These are phyloP conservation scores for Salticus scenicus DNA, from an alignment of 2,888 invertebrate genomes.

Conservation along the genomic window DNA sequence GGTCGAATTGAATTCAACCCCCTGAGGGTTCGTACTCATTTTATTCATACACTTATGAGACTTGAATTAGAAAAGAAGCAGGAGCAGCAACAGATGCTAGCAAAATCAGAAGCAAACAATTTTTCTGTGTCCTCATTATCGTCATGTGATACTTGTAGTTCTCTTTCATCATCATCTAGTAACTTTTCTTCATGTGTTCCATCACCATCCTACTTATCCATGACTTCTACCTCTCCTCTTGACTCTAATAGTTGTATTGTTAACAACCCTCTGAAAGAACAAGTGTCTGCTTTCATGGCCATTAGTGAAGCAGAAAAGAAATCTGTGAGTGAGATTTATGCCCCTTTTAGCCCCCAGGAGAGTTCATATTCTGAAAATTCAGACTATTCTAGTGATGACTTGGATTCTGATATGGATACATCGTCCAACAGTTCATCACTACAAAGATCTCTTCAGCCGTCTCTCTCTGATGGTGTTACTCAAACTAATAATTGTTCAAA, in stretches of 20 bases:
- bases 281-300: slow-evolving; percentile 65
- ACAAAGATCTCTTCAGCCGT: slow-evolving; percentile 29
- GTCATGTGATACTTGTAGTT: slow-evolving; percentile 64
- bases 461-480: slow-evolving; percentile 29
- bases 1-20: slow-evolving; percentile 98
- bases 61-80: slow-evolving; percentile 91
- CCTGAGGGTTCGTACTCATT: slow-evolving; percentile 94
- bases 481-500: slow-evolving; percentile 43
- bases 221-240: slow-evolving; percentile 45
- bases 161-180: slow-evolving; percentile 43
- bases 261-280: slow-evolving; percentile 56
- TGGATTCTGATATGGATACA: slow-evolving; percentile 66
- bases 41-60: slow-evolving; percentile 96
- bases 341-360: slow-evolving; percentile 74
- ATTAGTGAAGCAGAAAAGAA: slow-evolving; percentile 70
- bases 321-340: slow-evolving; percentile 73
- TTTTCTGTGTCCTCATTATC: slow-evolving; percentile 64
- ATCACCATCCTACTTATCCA: slow-evolving; percentile 55
- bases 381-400: slow-evolving; percentile 75
- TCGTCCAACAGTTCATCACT: slow-evolving; percentile 57
- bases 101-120: slow-evolving; percentile 33
- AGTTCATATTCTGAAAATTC: slow-evolving; percentile 76
- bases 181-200: slow-evolving; percentile 58
- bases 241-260: slow-evolving; percentile 59
- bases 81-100: slow-evolving; percentile 53